phyloP scores from a whole-genome alignment of 2,797 vertebrate genomes.

The Tadarida brasiliensis region DNA sequence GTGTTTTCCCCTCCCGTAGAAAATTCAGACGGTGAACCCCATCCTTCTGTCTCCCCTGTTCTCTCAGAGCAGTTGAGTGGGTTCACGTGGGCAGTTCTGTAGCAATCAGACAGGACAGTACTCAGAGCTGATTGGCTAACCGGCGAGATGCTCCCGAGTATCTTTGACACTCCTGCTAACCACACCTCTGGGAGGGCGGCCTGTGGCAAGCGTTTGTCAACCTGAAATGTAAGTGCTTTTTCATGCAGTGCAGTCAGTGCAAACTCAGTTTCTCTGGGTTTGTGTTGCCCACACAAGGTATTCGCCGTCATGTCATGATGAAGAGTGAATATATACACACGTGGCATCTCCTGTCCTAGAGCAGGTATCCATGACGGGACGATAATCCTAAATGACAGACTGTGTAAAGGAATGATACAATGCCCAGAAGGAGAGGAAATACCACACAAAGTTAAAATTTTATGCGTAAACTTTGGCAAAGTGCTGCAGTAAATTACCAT shows the following conservation, averaged over 20 bases:
- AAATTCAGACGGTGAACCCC: neutral
- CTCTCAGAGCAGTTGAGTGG: neutral
- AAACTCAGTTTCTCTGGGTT: neutral
- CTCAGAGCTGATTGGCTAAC: neutral
- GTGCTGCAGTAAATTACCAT: neutral
- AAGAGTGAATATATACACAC: neutral
- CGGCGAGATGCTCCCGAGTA: neutral
- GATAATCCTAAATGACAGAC: neutral
- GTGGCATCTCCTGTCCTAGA: neutral
- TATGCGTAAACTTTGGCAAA: neutral
- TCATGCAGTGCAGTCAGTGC: neutral
- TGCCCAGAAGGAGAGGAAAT: neutral
- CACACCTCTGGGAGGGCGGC: neutral
- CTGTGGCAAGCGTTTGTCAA: neutral
- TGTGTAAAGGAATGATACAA: neutral
- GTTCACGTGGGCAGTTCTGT: neutral
- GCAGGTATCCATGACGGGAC: neutral
- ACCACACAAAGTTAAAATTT: neutral
- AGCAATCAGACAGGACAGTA: neutral
- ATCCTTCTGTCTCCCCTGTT: neutral
- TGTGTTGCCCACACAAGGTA: neutral
- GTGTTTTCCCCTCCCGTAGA: neutral
- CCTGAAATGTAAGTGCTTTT: neutral
- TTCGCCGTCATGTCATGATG: neutral
- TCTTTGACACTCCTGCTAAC: neutral